Conservation (phyloP, 2,888 invertebrate species). For the Caenorhabditis uteleia region DNA sequence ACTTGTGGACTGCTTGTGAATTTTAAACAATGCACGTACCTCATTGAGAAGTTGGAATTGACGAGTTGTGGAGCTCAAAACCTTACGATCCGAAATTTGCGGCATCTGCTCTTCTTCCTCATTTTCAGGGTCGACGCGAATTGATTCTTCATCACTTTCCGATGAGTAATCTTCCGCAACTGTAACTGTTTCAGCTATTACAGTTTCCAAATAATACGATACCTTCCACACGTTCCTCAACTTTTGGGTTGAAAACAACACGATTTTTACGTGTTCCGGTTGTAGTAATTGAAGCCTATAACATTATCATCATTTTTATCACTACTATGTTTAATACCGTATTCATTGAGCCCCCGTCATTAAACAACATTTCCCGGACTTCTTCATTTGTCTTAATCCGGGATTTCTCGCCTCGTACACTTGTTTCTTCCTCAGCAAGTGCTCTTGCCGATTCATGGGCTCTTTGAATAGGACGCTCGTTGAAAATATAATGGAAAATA, state of each 20-base stretch:
- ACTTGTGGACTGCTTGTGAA: background rate
- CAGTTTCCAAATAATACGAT: background rate
- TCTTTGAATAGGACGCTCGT: background rate
- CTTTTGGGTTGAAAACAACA: slow-evolving; percentile 22
- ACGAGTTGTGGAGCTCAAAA: background rate
- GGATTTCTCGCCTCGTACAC: background rate
- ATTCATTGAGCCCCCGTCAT: slow-evolving; percentile 9
- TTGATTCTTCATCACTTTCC: background rate
- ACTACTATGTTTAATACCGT: background rate
- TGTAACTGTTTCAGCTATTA: slow-evolving; percentile 9
- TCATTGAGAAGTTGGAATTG: background rate
- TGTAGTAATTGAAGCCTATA: slow-evolving; percentile 5
- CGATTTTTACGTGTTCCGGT: no score
- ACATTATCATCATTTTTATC: background rate
- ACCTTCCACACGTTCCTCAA: slow-evolving; percentile 10
- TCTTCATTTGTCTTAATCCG: background rate
- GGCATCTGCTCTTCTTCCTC: slow-evolving; percentile 8
- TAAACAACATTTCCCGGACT: slow-evolving; percentile 1
- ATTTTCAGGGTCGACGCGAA: background rate
- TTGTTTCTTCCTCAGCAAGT: background rate
- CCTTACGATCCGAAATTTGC: slow-evolving; percentile 1
- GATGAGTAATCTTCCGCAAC: background rate
- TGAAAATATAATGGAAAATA: slow-evolving; percentile 4
- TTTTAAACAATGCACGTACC: no score
- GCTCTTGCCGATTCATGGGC: background rate